Conservation (phyloP, 2,888 invertebrate species). For the Cantharis flavilabris region DNA sequence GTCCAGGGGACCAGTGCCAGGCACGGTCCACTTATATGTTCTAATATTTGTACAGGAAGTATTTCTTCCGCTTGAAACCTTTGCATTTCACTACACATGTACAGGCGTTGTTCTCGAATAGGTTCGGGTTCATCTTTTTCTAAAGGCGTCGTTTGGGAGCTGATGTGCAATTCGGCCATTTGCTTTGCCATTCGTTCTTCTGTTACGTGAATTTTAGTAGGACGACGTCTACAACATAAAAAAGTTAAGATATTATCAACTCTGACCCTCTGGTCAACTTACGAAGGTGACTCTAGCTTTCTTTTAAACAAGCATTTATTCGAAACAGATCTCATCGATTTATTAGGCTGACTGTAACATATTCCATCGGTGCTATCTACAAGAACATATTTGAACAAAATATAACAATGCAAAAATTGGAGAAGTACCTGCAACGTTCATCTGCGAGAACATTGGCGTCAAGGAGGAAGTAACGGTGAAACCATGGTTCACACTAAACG, state of each 20-base stretch:
- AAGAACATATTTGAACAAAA: neutral
- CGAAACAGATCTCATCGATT: neutral
- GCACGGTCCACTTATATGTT: constrained; percentile 70
- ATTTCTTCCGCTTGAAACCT: constrained; percentile 68
- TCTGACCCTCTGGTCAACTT: constrained; percentile 6
- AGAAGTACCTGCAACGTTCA: neutral
- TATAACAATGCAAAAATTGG: neutral
- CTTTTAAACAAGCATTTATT: constrained; percentile 37
- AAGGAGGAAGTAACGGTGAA: neutral
- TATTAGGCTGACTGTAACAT: neutral
- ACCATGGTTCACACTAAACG: neutral
- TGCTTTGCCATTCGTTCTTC: constrained; percentile 86
- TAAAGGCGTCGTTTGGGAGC: constrained; percentile 49
- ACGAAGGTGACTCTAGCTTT: constrained; percentile 52
- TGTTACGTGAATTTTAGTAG: constrained; percentile 76
- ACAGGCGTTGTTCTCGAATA: constrained; percentile 52
- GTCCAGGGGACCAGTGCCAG: constrained; percentile 84
- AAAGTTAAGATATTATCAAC: neutral
- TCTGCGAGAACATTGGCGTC: neutral
- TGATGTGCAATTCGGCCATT: constrained; percentile 75
- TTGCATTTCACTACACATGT: constrained; percentile 73
- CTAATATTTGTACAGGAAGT: constrained; percentile 68
- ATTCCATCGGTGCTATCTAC: neutral
- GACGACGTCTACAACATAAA: constrained; percentile 37
- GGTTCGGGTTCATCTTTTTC: constrained; percentile 43